Base-by-base conservation (phyloP, 2,888 invertebrate species). In the Drosophila bunnanda region DNA sequence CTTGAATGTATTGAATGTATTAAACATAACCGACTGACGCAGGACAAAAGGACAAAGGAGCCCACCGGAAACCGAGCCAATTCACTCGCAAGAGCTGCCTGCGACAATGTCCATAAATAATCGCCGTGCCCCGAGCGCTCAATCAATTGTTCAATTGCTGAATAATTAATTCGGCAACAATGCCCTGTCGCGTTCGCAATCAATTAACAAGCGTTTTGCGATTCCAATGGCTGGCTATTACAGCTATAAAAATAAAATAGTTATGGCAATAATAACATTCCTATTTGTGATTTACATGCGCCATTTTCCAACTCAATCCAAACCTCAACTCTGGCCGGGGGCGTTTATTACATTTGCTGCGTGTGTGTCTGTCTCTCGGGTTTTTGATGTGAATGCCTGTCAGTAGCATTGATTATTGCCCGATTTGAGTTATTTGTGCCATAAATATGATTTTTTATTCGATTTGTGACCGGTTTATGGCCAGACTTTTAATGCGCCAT, bases 141-240 rank as follows among this genome's bases (percentile, higher is more conserved):
- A 77, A 81, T 83, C 70, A 74, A 84, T 79, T 62, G 17, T 62
- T 56, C 64, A 41, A 62, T 64, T 82, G 50, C 39, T 48, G 22
- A 43, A 53, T 59, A 69, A 69, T 59, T 75, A 62, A 61, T 43
- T 48, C 22, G 66, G 15, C 28, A 44, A 59, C 41, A 57, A 17
- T 34, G 39, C 50, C 22, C 28, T 22, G 28, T 36, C 36, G 15
- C 54, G 53, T 20, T 17, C 4, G 44, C 36, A 76, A 78, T 80
- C 80, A 82, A 82, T 81, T 74, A 85, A 85, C 70, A 78, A 71
- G 22, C 32, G 38, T 39, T 58, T 50, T 77, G 55, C 55, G 61
- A 55, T 38, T 54, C 36, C 43, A 61, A 68, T 77, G 57, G 30
- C 58, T 75, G 74, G 68, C 66, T 58, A 57, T 38, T 62, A 61